Evolutionary conservation across 2,797 vertebrate species (phyloP).

Genomic region (Enteromius afrohamiltoni): DNA sequence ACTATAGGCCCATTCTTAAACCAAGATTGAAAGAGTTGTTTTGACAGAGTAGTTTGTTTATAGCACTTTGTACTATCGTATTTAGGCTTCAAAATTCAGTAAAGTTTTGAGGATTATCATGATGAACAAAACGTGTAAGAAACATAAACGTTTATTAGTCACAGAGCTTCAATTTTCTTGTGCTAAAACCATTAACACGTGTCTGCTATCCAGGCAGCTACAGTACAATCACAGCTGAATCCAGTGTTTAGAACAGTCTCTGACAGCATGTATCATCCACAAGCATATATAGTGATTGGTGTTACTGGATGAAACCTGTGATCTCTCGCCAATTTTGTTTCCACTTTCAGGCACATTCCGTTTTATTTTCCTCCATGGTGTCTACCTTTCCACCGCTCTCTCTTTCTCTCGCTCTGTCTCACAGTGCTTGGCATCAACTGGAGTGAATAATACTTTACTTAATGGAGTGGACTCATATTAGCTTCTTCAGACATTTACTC

Average conservation of each 20-base stretch:
- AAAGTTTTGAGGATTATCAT: neutral
- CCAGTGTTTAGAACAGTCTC: neutral
- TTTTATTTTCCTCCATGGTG: conserved; percentile 67
- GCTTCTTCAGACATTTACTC: conserved; percentile 80
- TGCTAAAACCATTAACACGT: conserved; percentile 29
- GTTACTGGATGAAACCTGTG: conserved; percentile 67
- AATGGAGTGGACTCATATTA: conserved; percentile 71
- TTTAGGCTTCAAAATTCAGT: neutral
- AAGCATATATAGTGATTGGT: conserved; percentile 6
- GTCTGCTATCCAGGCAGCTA: neutral
- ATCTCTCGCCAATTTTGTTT: conserved; percentile 58
- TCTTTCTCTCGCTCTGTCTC: conserved; percentile 54
- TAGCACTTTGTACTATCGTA: neutral
- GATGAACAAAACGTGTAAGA: neutral
- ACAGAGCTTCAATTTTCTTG: conserved; percentile 5
- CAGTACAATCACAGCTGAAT: conserved; percentile 8
- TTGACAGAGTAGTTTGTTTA: neutral
- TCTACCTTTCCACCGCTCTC: conserved; percentile 73
- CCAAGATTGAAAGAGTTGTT: neutral
- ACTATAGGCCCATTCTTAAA: neutral
- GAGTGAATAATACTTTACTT: conserved; percentile 73
- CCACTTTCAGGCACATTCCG: conserved; percentile 57
- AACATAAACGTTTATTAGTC: neutral
- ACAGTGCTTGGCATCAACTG: conserved; percentile 70
- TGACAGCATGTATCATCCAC: conserved; percentile 6